These are phyloP conservation scores for Sminthurides aquaticus DNA, from an alignment of 2,888 invertebrate species.

Conservation along the genomic window DNA sequence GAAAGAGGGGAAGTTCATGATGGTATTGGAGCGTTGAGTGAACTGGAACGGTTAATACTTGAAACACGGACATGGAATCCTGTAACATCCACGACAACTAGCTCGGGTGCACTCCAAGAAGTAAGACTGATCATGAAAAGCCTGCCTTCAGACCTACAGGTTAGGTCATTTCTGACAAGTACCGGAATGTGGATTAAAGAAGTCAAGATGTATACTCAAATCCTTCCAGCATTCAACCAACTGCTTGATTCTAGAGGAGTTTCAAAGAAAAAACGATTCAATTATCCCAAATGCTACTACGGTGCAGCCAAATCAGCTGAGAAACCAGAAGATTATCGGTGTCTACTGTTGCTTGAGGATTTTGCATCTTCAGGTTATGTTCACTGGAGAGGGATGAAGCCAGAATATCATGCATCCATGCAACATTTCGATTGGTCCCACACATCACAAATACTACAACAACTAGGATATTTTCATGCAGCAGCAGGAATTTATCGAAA, in stretches of 20 bases:
- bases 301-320: not conserved
- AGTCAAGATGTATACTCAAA: not conserved
- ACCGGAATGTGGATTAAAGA: not conserved
- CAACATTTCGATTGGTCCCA: not conserved
- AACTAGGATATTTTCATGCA: not conserved
- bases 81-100: not conserved
- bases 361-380: not conserved
- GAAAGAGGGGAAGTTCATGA: not conserved
- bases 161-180: not conserved
- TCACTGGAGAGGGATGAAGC: not conserved
- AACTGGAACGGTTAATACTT: not conserved
- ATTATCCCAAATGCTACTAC: not conserved
- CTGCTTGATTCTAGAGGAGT: not conserved
- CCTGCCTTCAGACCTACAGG: not conserved
- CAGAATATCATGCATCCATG: not conserved
- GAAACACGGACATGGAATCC: not conserved
- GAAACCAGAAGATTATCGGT: not conserved
- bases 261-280: not conserved
- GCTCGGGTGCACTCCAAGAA: not conserved
- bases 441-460: not conserved
- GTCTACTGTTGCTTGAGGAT: not conserved
- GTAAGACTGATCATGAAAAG: not conserved
- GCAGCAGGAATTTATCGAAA: not conserved
- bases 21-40: not conserved
- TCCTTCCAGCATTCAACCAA: not conserved